These are phyloP conservation scores for Gadus macrocephalus DNA, from an alignment of 2,113 vertebrate genomes.

Conservation along the genomic window DNA sequence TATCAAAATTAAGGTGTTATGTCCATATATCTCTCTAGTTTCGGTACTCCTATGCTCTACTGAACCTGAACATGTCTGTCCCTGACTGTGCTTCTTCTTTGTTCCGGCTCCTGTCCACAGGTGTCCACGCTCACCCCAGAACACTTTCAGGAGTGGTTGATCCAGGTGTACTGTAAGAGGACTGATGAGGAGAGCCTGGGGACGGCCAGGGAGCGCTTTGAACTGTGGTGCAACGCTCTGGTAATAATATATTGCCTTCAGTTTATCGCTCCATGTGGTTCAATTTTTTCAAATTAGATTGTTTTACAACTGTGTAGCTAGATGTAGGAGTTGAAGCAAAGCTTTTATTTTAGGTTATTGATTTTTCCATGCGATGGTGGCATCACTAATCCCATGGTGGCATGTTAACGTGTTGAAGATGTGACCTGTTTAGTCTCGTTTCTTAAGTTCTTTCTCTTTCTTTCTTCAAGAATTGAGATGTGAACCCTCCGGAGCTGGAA, in stretches of 20 bases:
- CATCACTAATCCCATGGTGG: too few species aligned
- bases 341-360: too few species aligned
- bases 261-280: background rate
- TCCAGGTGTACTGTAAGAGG: slow-evolving; percentile 86
- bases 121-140: slow-evolving; percentile 87
- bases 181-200: slow-evolving; percentile 66
- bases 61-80: too few species aligned
- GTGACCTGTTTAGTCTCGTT: background rate
- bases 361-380: too few species aligned
- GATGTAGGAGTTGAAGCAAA: too few species aligned
- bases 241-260: slow-evolving; percentile 52
- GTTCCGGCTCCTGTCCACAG: slow-evolving; percentile 55
- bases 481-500: slow-evolving; percentile 85
- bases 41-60: too few species aligned
- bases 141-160: slow-evolving; percentile 84
- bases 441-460: background rate
- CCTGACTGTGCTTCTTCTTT: background rate
- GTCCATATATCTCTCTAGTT: too few species aligned
- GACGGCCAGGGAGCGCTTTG: slow-evolving; percentile 80
- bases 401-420: too few species aligned
- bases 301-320: too few species aligned
- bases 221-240: slow-evolving; percentile 92
- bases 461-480: slow-evolving; percentile 78
- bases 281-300: too few species aligned
- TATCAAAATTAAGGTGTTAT: too few species aligned